Base-by-base conservation (phyloP, 1,140 invertebrate species). In the Leptoteleia sp. region DNA sequence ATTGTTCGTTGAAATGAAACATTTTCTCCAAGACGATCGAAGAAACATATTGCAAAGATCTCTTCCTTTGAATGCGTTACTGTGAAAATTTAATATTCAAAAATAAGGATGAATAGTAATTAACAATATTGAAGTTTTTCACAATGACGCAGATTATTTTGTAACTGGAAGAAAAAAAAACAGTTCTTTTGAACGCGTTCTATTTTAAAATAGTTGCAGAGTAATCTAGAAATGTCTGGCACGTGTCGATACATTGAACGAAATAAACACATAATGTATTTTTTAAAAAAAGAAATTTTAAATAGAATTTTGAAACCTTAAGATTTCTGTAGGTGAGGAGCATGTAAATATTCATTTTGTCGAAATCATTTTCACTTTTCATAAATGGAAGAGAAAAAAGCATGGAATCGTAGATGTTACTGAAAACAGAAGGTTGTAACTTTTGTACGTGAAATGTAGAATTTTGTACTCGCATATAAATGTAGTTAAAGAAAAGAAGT, bases 381-480 rank as follows among this genome's bases (percentile, higher is more conserved):
- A 62, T 52, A 31, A 54, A 57, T 4, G 7, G 48, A 45, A 48
- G n/a, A n/a, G n/a, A n/a, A n/a, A 29, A 31, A 31, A 45, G 16
- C 15, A 19, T 31, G 61, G 42, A 68, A 33, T 35, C 52, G 13
- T 50, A 50, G 22, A 35, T 48, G 57, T 75, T 17, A 37, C 57
- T 29, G 5, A 47, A 72, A 79, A 52, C 25, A 25, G 27, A 73
- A 62, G 62, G 68, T 78, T 73, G 76, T 81, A 81, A 71, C 47
- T 81, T 81, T 81, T 81, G 73, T 81, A 81, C 59, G 55, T 37
- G 68, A 79, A 70, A 71, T 22, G 67, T 72, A 78, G 54, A 67
- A 65, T 78, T 77, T 79, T 78, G 31, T 76, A 80, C 72, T 76
- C 43, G 45, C 48, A 45, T 65, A 76, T 76, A 70, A 75, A 37